phyloP scores from a whole-genome alignment of 2,113 vertebrate species.

The Coryphaenoides rupestris region DNA sequence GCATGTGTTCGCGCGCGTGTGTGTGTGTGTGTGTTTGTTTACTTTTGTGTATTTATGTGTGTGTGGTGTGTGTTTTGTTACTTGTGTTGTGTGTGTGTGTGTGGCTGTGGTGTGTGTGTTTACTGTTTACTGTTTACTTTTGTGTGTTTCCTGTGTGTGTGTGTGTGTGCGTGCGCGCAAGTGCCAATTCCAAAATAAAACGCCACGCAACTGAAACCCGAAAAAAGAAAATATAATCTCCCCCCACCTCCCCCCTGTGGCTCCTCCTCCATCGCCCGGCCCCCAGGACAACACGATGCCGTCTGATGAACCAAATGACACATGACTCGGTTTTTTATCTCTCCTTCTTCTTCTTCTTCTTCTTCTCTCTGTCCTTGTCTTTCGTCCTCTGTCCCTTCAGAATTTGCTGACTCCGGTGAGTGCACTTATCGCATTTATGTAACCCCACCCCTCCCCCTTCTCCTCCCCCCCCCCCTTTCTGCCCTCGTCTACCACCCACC shows the following conservation, averaged over 20 bases:
- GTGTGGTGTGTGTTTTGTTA: not conserved
- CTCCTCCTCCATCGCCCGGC: not conserved
- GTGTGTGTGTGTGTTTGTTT: constrained; percentile 10
- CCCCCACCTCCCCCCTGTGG: too few relatives aligned
- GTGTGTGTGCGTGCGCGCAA: too few relatives aligned
- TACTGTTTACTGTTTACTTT: too few relatives aligned
- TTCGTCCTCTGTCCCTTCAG: constrained; percentile 70
- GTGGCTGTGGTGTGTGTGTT: not conserved
- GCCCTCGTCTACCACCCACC: not conserved
- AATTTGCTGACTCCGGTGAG: constrained; percentile 83
- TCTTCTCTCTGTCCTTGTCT: constrained; percentile 47
- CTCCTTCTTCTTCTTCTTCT: constrained; percentile 57
- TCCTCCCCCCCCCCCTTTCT: not conserved
- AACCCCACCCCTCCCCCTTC: constrained; percentile 5
- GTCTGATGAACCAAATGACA: constrained; percentile 22
- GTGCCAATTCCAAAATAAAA: too few relatives aligned
- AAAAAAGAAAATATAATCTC: too few relatives aligned
- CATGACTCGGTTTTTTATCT: constrained; percentile 64
- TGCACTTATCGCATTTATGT: constrained; percentile 66
- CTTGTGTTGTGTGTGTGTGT: not conserved
- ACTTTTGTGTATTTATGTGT: not conserved
- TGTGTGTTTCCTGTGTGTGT: not conserved
- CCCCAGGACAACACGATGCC: not conserved
- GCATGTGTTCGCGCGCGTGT: constrained; percentile 10
- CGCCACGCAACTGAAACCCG: too few relatives aligned